Base-by-base conservation (phyloP, 2,888 invertebrate species). In the Aproaerema taeniolella region DNA sequence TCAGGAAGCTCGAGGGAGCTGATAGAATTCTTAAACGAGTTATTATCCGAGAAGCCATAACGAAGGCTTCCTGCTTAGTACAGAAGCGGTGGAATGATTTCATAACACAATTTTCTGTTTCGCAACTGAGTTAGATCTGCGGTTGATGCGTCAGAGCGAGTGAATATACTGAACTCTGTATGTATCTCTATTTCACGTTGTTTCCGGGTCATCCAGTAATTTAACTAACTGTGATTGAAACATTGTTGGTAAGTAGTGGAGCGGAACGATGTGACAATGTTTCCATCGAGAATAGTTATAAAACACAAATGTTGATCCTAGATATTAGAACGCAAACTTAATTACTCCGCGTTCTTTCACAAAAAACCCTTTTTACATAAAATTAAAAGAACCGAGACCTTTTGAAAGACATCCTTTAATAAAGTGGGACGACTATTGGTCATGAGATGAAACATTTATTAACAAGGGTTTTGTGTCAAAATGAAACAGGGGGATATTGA, bases 81-180 rank as follows among this genome's bases (percentile, higher is more conserved):
- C 67, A 72, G 71, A 72, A 73, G 71, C 69, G 63, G 62, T 50
- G 59, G 54, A 65, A 64, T 63, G 65, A 75, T 80, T 80, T 82
- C 79, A 76, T 79, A 79, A 81, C 71, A 70, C 64, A 66, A 72
- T 79, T 78, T 75, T 76, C 75, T 66, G 73, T 76, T 81, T 76
- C 74, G 70, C 67, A 74, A 78, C 60, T 59, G 39, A 44, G 52
- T 56, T 50, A 39, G 40, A 36, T 31, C 31, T 47, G 55, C 50
- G 54, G 53, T 58, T 31, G 38, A 26, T 20, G 50, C 49, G 46
- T 46, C 43, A 24, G 38, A 40, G 31, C 31, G 17, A 36, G 36
- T 9, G 31, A 36, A 36, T 35, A 41, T 31, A 31, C 36, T 31
- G 28, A 31, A 37, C 10, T 30, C 12, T n/a, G 13, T 24, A 6